Evolutionary conservation across 1,140 invertebrate species (phyloP), one percentile per base, ranked within the genome.

Genomic region (Branchinecta lindahli): DNA sequence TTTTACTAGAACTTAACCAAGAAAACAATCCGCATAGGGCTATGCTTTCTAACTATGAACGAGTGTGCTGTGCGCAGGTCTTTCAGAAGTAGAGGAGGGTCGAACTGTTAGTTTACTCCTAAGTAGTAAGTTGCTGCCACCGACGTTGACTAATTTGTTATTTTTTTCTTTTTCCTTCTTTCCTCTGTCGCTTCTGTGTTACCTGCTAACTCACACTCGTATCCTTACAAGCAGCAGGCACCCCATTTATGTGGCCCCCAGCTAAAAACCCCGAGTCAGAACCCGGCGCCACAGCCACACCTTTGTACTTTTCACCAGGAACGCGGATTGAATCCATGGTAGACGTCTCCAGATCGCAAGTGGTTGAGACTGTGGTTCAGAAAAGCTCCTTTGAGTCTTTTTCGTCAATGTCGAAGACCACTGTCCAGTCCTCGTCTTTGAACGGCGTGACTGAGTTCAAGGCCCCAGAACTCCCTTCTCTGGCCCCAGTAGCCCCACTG

Each of bases 231-330:
- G 52, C 18, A 61, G 52, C 18, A 20, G 52, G 52, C 18, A 61
- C 6, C 18, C 52, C 12, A 15, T 61, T 61, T 61, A 20, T 61
- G 12, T 61, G 52, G 52, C 52, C 52, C 18, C 52, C 52, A 15
- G 52, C 52, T 15, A 61, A 61, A 61, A 61, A 61, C 18, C 52
- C 52, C 18, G 52, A 70, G 10, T 46, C 68, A 21, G 44, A 46
- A 44, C 45, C 68, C n/a, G 44, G 18, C 18, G 45, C 68, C 8
- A 69, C 68, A 33, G 68, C 68, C 7, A 69, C 68, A 45, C 68
- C 68, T 21, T 69, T 69, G 46, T 69, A 45, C 21, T 47, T 69
- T 46, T 21, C 45, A 44, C 68, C 68, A 61, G 52, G 52, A 12
- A 61, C 52, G 12, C 12, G 52, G 18, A 12, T 20, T 20, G 52